A percentile compares a stretch with the other conserved stretches of the same genome.
Conservation (phyloP, 2,797 vertebrate species). For the Schizopygopsis malacanthus region DNA sequence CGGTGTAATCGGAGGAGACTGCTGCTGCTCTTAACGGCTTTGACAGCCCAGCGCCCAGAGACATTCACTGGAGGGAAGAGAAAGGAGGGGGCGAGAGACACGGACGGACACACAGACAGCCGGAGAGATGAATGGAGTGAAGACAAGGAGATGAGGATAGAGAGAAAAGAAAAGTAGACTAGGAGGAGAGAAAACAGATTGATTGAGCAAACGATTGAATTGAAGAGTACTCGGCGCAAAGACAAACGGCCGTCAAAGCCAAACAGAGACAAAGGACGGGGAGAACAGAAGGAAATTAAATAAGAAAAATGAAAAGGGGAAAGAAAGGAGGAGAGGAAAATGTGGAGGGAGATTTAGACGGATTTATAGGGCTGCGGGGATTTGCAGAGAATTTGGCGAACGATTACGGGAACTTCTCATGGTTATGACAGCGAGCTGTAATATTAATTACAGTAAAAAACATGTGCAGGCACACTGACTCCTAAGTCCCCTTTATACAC, state of each 20-base stretch:
- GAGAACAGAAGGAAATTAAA: constrained; percentile 46
- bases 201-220: constrained; percentile 42
- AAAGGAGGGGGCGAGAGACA: background rate
- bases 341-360: constrained; percentile 66
- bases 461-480: constrained; percentile 60
- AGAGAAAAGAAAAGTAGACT: constrained; percentile 17
- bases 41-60: constrained; percentile 60
- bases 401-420: constrained; percentile 79
- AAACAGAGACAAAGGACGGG: constrained; percentile 15
- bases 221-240: constrained; percentile 19
- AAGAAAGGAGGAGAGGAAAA: constrained; percentile 56
- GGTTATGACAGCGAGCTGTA: constrained; percentile 76
- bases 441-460: constrained; percentile 75
- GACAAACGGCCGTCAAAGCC: constrained; percentile 30
- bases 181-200: constrained; percentile 39
- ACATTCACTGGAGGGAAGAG: constrained; percentile 21
- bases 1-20: constrained; percentile 76
- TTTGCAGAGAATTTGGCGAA: constrained; percentile 75
- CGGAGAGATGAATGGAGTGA: constrained; percentile 16
- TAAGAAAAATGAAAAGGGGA: constrained; percentile 55
- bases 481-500: constrained; percentile 8
- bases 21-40: constrained; percentile 64
- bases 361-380: constrained; percentile 70
- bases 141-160: constrained; percentile 12
- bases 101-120: constrained; percentile 37